These are phyloP conservation scores for Empidonax traillii DNA, from an alignment of 2,113 vertebrate genomes.

Conservation along the genomic window DNA sequence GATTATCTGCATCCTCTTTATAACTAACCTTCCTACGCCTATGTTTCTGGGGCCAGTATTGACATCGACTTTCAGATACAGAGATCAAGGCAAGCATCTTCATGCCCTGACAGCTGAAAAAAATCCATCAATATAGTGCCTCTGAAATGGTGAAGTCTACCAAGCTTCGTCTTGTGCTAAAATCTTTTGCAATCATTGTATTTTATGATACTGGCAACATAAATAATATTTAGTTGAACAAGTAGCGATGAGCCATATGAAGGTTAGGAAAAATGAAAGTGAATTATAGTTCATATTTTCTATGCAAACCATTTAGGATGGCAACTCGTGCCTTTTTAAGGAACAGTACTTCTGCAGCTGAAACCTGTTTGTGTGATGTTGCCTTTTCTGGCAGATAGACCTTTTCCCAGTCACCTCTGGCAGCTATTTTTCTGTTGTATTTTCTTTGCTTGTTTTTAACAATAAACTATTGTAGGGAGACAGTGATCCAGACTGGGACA, in stretches of 20 bases:
- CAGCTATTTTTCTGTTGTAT: neutral
- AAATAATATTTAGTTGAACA: neutral
- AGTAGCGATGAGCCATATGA: neutral
- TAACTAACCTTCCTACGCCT: neutral
- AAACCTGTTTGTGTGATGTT: neutral
- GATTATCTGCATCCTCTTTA: neutral
- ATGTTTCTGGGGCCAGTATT: neutral
- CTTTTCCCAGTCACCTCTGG: neutral
- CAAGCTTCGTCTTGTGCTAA: neutral
- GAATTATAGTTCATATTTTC: neutral
- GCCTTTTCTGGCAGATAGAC: neutral
- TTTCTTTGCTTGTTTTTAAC: neutral
- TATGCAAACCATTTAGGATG: neutral
- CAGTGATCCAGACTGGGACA: fast-evolving
- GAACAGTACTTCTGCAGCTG: neutral
- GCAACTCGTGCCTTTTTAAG: neutral
- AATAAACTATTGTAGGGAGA: neutral
- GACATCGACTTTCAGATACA: neutral
- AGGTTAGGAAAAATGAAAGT: neutral
- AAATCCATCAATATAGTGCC: neutral
- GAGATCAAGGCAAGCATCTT: neutral
- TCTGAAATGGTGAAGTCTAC: neutral
- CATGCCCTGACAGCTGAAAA: neutral
- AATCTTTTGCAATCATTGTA: neutral
- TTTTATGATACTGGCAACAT: neutral